Conservation (phyloP, 2,113 vertebrate species). For the Maccullochella peelii region DNA sequence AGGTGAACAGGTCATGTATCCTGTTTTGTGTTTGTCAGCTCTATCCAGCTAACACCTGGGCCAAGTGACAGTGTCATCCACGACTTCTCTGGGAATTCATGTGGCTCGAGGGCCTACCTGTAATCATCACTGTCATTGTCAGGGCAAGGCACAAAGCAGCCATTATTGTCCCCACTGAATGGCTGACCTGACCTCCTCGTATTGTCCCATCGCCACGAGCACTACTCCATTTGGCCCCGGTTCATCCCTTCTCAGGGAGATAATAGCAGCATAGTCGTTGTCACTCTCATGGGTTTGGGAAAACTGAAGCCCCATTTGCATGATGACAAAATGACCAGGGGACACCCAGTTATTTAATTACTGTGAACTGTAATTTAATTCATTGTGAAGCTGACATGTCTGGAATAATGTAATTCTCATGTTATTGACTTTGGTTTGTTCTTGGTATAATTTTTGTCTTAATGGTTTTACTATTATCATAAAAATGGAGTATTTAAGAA, state of each 20-base stretch:
- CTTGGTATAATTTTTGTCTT: neutral
- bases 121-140: constrained; percentile 65
- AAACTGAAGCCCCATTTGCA: constrained; percentile 39
- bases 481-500: neutral
- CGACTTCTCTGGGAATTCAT: constrained; percentile 30
- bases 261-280: constrained; percentile 27
- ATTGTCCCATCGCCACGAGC: constrained; percentile 10
- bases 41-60: constrained; percentile 25
- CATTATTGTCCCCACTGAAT: constrained; percentile 60
- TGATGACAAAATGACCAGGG: constrained; percentile 27
- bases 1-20: constrained; percentile 48
- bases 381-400: neutral
- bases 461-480: neutral
- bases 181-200: constrained; percentile 66
- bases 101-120: constrained; percentile 25
- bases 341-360: constrained; percentile 31
- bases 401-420: constrained; percentile 14
- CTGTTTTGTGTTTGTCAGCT: constrained; percentile 56
- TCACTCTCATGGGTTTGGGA: constrained; percentile 5
- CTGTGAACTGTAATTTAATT: constrained; percentile 26
- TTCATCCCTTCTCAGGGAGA: constrained; percentile 34
- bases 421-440: neutral
- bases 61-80: constrained; percentile 43
- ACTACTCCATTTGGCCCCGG: constrained; percentile 48
- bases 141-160: constrained; percentile 52